Evolutionary conservation across 2,113 vertebrate genomes (phyloP), one percentile per base, ranked within the genome.

Genomic region (Myotis davidii): DNA sequence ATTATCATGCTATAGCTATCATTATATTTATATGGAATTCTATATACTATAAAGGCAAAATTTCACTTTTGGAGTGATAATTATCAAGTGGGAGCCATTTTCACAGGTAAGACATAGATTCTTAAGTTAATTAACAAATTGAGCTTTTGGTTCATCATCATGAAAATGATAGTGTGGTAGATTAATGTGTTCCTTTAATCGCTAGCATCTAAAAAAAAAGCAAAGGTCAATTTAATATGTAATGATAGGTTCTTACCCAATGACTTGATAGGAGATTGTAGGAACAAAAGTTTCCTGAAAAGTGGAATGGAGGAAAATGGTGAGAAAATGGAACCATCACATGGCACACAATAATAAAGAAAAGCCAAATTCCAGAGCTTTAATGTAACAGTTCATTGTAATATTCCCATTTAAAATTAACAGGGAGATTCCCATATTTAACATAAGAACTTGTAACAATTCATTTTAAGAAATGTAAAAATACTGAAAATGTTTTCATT

Each of bases 41-140:
- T 93, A 64, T 39, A 52, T 1, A 86, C 67, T n/a, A 10, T 13
- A 69, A 82, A 86, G 78, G 67, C 25, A 83, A 88, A 94, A 56
- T 76, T 54, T 91, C 74, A 93, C n/a, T 81, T 87, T 25, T 37
- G 6, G 65, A 54, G 37, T 54, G 74, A 79, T 93, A 81, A 89
- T 94, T 89, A 93, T 81, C 74, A 85, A 74, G 18, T 76, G 64
- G 95, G 52, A 76, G n/a, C 32, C 65, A 74, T 90, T 94, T 94
- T 79, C 72, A 89, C 2, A 88, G n/a, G 52, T 69, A 94, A 73
- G 82, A 76, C 21, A 6, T 32, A 48, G 52, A n/a, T 91, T 94
- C 67, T 78, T 92, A 79, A 96, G 54, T 74, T 96, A 91, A 74
- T 84, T 76, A 93, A 95, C 94, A 94, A 97, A 81, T 81, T 82